Conservation (phyloP, 1,140 invertebrate genomes). For the Eriosoma lanigerum region DNA sequence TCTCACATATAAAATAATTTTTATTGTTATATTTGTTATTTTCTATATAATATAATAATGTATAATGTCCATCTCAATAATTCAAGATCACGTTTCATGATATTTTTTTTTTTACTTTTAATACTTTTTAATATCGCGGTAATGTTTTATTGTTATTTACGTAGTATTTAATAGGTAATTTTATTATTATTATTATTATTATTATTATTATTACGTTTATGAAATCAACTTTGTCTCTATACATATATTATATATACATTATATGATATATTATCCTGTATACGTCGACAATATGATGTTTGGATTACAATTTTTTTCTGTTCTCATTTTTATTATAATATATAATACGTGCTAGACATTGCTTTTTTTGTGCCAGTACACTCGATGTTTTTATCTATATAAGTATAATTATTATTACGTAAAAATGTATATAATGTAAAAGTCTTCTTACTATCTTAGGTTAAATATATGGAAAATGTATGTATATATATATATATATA, state of each 20-base stretch:
- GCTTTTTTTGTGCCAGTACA: constrained; percentile 42
- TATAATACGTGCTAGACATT: constrained; percentile 33
- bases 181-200: not conserved
- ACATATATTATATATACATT: constrained; percentile 1
- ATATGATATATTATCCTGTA: not conserved
- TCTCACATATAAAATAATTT: constrained; percentile 7
- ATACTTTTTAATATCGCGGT: constrained; percentile 33
- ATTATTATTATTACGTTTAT: constrained; percentile 13
- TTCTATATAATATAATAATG: no score
- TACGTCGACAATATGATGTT: not conserved
- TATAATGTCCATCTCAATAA: constrained; percentile 3
- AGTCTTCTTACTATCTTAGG: not conserved
- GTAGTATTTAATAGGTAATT: constrained; percentile 35
- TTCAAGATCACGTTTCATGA: constrained; percentile 9
- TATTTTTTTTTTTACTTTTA: constrained; percentile 30
- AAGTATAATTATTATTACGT: constrained; percentile 26
- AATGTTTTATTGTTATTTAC: constrained; percentile 35
- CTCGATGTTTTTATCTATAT: constrained; percentile 43
- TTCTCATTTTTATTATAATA: not conserved
- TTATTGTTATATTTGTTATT: constrained; percentile 12
- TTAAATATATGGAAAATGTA: not conserved
- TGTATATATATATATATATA: not conserved
- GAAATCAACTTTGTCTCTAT: not conserved
- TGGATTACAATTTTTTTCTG: not conserved
- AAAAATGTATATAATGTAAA: not conserved